Base-by-base conservation (phyloP, 2,113 vertebrate genomes). In the Brachyistius frenatus region DNA sequence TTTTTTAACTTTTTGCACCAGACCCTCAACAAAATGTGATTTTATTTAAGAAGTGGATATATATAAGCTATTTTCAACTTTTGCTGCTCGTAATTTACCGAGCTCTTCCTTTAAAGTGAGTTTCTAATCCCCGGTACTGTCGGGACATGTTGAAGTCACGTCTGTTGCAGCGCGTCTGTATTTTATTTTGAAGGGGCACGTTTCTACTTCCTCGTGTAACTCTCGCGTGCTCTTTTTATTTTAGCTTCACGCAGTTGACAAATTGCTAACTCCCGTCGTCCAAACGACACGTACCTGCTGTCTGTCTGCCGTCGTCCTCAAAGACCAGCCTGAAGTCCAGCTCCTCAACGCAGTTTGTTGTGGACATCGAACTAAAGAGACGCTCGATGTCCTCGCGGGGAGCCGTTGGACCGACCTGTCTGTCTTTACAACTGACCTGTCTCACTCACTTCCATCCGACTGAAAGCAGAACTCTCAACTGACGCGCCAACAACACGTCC, bases 241-340 rank as follows among this genome's bases (percentile, higher is more conserved):
- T 4, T 0, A 61, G 10, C 78, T 89, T 79, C 0, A 33, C 7
- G 2, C 32, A 1, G 13, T 3, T n/a, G 31, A 65, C 35, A 73
- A 35, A 65, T 52, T 3, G 67, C 69, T 30, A 70, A 78, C 54
- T 70, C 71, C 31, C 52, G 49, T 60, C 30, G 56, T 14, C 16
- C 58, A 80, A 87, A 58, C 2, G 52, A 39, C 58, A 83, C 92
- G 54, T 86, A 95, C 96, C 96, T 96, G 95, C 82, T 49, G 94
- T 84, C 89, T 90, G 94, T 83, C 73, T 86, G 83, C 88, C 92
- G 93, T 96, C 96, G 65, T 97, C 97, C 85, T 96, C 97, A 23
- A 98, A 98, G 84, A 97, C 91, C 78, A 98, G 97, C 67, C 95
- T 95, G 93, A 98, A 97, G 94, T 98, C 97, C 92, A 98, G 95